Evolutionary conservation across 2,888 invertebrate genomes (phyloP).

Genomic region (Mellilla xanthometata): DNA sequence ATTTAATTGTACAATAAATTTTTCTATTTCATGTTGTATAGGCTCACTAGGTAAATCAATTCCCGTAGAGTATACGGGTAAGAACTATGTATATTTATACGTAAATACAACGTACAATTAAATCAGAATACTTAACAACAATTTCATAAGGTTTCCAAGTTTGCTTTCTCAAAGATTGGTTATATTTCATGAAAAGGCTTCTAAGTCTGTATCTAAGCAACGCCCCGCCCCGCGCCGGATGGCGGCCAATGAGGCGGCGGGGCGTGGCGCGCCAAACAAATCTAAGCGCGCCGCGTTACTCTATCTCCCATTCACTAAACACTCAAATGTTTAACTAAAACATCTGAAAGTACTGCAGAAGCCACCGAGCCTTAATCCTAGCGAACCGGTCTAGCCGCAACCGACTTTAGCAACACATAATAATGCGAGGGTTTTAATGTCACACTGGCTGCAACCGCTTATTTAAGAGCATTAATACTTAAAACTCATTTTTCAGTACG

Average conservation of each 20-base stretch:
- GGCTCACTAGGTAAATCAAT: too few relatives aligned
- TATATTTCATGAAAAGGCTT: conserved; percentile 54
- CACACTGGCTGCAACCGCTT: conserved; percentile 63
- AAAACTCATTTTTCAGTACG: conserved; percentile 72
- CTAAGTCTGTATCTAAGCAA: conserved; percentile 73
- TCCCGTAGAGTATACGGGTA: too few relatives aligned
- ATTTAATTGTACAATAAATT: too few relatives aligned
- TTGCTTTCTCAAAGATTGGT: conserved; percentile 31
- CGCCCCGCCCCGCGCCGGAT: conserved; percentile 71
- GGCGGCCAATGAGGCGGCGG: conserved; percentile 66
- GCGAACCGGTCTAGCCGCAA: conserved; percentile 44
- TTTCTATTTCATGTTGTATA: too few relatives aligned
- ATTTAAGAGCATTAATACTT: conserved; percentile 75
- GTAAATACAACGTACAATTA: neutral
- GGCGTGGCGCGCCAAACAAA: conserved; percentile 68
- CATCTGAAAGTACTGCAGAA: conserved; percentile 14
- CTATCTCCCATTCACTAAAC: conserved; percentile 24
- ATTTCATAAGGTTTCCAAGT: conserved; percentile 11
- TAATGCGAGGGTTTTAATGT: conserved; percentile 60
- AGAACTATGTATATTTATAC: neutral
- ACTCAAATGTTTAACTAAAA: conserved; percentile 18
- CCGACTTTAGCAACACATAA: conserved; percentile 52
- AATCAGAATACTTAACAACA: conserved; percentile 4
- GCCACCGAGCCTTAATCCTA: conserved; percentile 22
- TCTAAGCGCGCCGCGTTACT: conserved; percentile 52